Evolutionary conservation across 2,797 vertebrate genomes (phyloP), one percentile per base, ranked within the genome.

Genomic region (Falco novaeseelandiae): DNA sequence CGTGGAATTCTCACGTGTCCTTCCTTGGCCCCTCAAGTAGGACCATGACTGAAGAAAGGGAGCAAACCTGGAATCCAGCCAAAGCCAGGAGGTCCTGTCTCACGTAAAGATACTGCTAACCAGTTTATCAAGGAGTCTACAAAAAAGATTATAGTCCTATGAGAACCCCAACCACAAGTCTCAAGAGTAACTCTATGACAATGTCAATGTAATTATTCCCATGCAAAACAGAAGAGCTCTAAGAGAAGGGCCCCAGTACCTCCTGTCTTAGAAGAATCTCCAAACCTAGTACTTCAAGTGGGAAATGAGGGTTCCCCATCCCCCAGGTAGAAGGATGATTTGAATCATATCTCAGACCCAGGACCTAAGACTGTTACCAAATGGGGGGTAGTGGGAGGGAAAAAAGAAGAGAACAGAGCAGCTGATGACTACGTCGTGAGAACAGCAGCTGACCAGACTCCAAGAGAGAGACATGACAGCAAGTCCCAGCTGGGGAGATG

Each of bases 331-430:
- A 82, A 9, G 20, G 12, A 61, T 27, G 12, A 52, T 83, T 57
- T 54, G 9, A 91, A 61, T 61, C 14, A 5, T 44, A 66, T 26
- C 34, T 83, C 48, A 73, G 58, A 59, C 14, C 8, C 12, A 74
- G n/a, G 21, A 40, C 17, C 20, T 25, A 46, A 58, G 19, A 38
- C 15, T 44, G 19, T 57, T 77, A 61, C 12, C 27, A 74, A 83
- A 59, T 5, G 6, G 4, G 1, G 14, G 1, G 4, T 10, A 4
- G 3, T 9, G 4, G 4, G n/a, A 27, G 5, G 4, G 10, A 5
- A 19, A 83, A 40, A 16, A 51, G 9, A 80, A 81, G 4, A 12
- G 15, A 84, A 34, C 10, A 6, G 27, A 25, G 52, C 14, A 8
- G 79, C 27, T 87, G 51, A 77, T 44, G 30, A 16, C 29, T 44